phyloP scores from a whole-genome alignment of 2,113 vertebrate genomes.

The Eupsittula cactorum region DNA sequence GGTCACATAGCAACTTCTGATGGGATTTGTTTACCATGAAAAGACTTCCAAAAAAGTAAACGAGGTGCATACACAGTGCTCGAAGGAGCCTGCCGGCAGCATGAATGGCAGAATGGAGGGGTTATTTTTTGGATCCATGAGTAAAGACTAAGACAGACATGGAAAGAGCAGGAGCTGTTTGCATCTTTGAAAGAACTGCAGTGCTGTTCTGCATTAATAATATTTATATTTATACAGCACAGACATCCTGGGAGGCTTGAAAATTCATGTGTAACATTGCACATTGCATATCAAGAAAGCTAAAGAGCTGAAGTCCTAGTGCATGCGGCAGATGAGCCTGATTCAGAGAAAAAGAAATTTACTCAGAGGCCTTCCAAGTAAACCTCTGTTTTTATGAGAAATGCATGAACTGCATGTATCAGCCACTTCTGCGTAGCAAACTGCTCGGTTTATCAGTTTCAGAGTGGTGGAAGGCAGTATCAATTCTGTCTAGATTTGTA shows the following conservation, averaged over 20 bases:
- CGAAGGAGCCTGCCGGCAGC: not conserved
- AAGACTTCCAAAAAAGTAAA: not conserved
- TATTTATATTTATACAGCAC: not conserved
- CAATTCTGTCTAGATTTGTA: not conserved
- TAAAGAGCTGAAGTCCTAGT: not conserved
- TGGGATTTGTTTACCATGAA: not conserved
- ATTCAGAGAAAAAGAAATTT: not conserved
- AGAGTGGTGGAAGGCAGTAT: not conserved
- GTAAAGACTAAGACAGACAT: not conserved
- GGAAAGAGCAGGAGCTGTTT: not conserved
- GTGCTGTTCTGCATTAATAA: not conserved
- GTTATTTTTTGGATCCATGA: not conserved
- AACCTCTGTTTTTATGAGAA: slow-evolving; percentile 10
- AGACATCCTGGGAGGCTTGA: not conserved
- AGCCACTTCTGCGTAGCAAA: not conserved
- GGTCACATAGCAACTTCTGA: not conserved
- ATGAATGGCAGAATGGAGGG: not conserved
- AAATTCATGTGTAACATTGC: not conserved
- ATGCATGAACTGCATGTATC: not conserved
- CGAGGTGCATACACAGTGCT: not conserved
- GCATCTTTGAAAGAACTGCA: not conserved
- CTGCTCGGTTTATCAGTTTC: not conserved
- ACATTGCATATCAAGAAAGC: not conserved
- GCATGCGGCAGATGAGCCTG: not conserved
- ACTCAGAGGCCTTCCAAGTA: not conserved